Evolutionary conservation across 2,888 invertebrate genomes (phyloP), one percentile per base, ranked within the genome.

Genomic region (Aphodius granarius): DNA sequence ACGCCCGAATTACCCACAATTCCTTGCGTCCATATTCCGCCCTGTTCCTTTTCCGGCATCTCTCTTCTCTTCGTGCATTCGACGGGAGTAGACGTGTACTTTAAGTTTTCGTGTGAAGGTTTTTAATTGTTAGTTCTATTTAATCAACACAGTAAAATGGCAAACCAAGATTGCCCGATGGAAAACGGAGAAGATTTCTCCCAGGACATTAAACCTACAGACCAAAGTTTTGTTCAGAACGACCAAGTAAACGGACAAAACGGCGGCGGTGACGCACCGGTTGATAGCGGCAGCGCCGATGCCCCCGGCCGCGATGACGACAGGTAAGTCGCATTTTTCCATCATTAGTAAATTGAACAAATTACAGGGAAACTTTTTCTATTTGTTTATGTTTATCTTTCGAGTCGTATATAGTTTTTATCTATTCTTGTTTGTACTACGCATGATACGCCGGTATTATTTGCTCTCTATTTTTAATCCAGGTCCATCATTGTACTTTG

Each of bases 181-280:
- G 91, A 91, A 83, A 94, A 93, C 88, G 93, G 93, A 87, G 94
- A 94, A 88, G 94, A 94, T 88, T 93, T 93, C 88, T 93, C 93
- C 82, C 92, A 93, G 90, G 93, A 93, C 86, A 91, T 93, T 83
- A 91, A 91, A 84, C 82, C 84, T 76, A 88, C 89, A 71, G 93
- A 93, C 83, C 92, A 92, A 87, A 89, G 88, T 81, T 89, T 89
- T 80, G 88, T 89, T 80, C 92, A 92, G 87, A 89, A 81, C 71
- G 83, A 84, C 78, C 79, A 77, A 19, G 86, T 88, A 79, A 86
- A 88, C 71, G 88, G 88, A 77, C 91, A 91, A 86, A 92, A 92
- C 85, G 91, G 91, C 86, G 90, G 91, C 81, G 92, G 92, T 86
- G 92, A 90, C 85, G 91, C 90, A 83, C 90, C 91, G 83, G 84